phyloP scores from a whole-genome alignment of 2,888 invertebrate species.

The Caenorhabditis afra region DNA sequence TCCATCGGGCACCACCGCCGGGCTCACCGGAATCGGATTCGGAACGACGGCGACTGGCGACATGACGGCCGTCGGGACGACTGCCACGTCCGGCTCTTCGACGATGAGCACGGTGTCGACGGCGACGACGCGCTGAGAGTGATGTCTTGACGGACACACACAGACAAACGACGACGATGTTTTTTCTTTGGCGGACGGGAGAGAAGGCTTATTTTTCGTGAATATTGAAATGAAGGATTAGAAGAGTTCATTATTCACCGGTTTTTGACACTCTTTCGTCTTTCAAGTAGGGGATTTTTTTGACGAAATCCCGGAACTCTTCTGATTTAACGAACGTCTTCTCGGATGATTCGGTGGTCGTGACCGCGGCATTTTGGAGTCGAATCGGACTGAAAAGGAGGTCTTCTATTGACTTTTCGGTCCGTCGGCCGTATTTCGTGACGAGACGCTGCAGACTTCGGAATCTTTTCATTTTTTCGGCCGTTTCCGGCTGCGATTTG shows the following conservation, averaged over 20 bases:
- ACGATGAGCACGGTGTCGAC: no score
- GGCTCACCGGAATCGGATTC: constrained; percentile 51
- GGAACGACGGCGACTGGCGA: constrained; percentile 29
- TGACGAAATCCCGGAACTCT: constrained; percentile 37
- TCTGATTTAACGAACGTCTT: constrained; percentile 32
- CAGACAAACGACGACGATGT: neutral
- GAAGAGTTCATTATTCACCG: no score
- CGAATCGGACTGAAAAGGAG: constrained; percentile 45
- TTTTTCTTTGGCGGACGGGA: neutral
- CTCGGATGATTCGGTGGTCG: neutral
- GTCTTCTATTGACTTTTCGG: constrained; percentile 52
- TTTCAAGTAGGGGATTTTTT: constrained; percentile 50
- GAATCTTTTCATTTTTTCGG: constrained; percentile 58
- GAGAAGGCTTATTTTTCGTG: neutral
- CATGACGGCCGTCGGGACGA: neutral
- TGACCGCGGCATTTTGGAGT: neutral
- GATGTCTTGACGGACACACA: no score
- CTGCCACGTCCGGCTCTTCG: no score
- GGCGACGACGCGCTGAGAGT: neutral
- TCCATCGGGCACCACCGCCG: constrained; percentile 52
- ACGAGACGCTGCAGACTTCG: constrained; percentile 59
- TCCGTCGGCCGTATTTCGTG: constrained; percentile 57
- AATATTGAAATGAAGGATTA: constrained; percentile 1
- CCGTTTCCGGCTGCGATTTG: constrained; percentile 37
- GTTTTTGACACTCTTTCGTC: constrained; percentile 10